Base-by-base conservation (phyloP, 1,140 invertebrate genomes). In the Conus betulinus region DNA sequence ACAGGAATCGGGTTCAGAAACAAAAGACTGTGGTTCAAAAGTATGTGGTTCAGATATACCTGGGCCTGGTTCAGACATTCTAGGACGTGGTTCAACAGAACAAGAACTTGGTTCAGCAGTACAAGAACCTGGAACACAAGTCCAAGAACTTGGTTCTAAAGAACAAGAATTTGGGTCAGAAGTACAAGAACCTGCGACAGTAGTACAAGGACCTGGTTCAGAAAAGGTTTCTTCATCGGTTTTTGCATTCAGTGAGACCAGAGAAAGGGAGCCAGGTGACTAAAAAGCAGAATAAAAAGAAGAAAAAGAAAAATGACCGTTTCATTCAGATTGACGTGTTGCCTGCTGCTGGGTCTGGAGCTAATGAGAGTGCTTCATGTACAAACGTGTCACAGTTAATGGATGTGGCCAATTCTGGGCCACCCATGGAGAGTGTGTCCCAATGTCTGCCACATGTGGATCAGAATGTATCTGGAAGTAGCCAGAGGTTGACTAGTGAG, bases 281-380 rank as follows among this genome's bases (percentile, higher is more conserved):
- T 39, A 79, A 53, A 15, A 81, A 81, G 20, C 51, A 53, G 79
- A 52, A 81, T 11, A 81, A 81, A 51, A 81, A 81, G 39, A 81
- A 53, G 79, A 81, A 81, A 53, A 81, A 81, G 79, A 81, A 55
- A 81, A 39, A 39, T 3, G 39, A 39, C 39, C 39, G 39, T 39
- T 39, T 39, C 39, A 39, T 39, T 39, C 39, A 39, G 39, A 39
- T 39, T 39, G 39, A 39, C 39, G 39, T 3, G 39, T 39, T 39
- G 39, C 39, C 39, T 39, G 39, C 39, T 39, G 39, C 39, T 39
- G 39, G 39, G 39, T 39, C 39, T 39, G 39, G 39, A 39, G 39
- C 0, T 39, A 39, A 39, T 39, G 39, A 3, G 39, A 39, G 39
- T 3, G 39, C 39, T 15, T 11, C 57, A 60, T 60, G 8, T 60